Evolutionary conservation across 2,113 vertebrate genomes (phyloP), one percentile per base, ranked within the genome.

Genomic region (Phylloscopus trochiloides): DNA sequence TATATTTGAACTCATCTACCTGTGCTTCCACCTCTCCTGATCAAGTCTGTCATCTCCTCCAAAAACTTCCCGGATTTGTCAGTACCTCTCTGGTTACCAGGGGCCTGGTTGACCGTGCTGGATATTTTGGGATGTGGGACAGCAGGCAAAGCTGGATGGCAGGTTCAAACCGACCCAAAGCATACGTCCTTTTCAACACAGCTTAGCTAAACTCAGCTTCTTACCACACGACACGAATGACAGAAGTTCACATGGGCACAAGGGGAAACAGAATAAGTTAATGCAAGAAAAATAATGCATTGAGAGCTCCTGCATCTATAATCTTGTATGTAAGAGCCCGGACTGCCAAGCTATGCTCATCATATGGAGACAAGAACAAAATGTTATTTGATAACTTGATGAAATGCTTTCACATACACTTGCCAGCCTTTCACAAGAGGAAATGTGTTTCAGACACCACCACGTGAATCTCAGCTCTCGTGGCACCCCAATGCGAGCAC

Each of bases 401-500:
- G 34, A 89, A 92, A 75, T 52, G 45, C 14, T 90, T 82, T 78
- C 54, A 82, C 1, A 2, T 42, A 55, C 3, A n/a, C 19, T 66
- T 45, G 59, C 42, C 38, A 76, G 47, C 12, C 63, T 51, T 83
- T 73, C 62, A 72, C 61, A 67, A 68, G 45, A 82, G 28, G 52
- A 68, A 79, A 50, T 4, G 6, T 38, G 45, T 32, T 68, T 66
- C 63, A 73, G 36, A 45, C 63, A 73, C 43, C n/a, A 20, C 32
- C 38, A 83, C 0, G 1, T 29, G 45, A 83, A 51, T 50, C 58
- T 52, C 42, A 26, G 78, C 32, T 76, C 54, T 76, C 7, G 7
- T 3, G 52, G 55, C 20, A 78, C 25, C 21, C 14, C 1, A 0
- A 13, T 6, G 4, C 1, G 4, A 72, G 47, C 54, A 13, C 6